These are phyloP conservation scores for Acleris sparsana DNA, from an alignment of 2,888 invertebrate species.

Conservation along the genomic window DNA sequence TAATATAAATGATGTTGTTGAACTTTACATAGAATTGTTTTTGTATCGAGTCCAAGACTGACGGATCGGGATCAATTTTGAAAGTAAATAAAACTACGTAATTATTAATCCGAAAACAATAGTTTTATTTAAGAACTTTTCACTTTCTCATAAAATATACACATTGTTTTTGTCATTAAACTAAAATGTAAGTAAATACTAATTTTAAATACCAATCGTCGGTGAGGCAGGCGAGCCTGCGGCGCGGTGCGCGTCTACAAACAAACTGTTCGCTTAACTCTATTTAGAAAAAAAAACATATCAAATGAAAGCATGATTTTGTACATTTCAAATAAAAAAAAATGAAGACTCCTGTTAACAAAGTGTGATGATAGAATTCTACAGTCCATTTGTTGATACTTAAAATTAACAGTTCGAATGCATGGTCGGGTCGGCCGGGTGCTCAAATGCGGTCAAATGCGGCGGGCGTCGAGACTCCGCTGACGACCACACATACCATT, in stretches of 20 bases:
- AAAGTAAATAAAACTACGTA: constrained; percentile 75
- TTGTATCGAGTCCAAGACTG: constrained; percentile 12
- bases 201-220: constrained; percentile 83
- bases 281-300: constrained; percentile 73
- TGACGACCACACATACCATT: constrained; percentile 18
- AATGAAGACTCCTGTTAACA: constrained; percentile 67
- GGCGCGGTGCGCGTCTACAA: constrained; percentile 66
- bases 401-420: constrained; percentile 77
- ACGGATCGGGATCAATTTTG: constrained; percentile 43
- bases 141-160: constrained; percentile 84
- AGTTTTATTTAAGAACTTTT: constrained; percentile 84
- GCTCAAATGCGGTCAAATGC: constrained; percentile 71
- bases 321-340: constrained; percentile 79
- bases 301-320: constrained; percentile 81
- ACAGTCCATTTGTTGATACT: constrained; percentile 76
- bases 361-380: constrained; percentile 81
- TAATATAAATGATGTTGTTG: not conserved
- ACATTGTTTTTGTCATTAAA: constrained; percentile 84
- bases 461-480: constrained; percentile 33
- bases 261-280: constrained; percentile 78
- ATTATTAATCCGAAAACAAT: constrained; percentile 83
- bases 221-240: constrained; percentile 63
- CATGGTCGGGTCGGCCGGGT: constrained; percentile 46
- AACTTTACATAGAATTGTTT: constrained; percentile 10
- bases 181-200: constrained; percentile 84